Evolutionary conservation across 2,797 vertebrate genomes (phyloP), one percentile per base, ranked within the genome.

Genomic region (Melanotaenia nigrans): DNA sequence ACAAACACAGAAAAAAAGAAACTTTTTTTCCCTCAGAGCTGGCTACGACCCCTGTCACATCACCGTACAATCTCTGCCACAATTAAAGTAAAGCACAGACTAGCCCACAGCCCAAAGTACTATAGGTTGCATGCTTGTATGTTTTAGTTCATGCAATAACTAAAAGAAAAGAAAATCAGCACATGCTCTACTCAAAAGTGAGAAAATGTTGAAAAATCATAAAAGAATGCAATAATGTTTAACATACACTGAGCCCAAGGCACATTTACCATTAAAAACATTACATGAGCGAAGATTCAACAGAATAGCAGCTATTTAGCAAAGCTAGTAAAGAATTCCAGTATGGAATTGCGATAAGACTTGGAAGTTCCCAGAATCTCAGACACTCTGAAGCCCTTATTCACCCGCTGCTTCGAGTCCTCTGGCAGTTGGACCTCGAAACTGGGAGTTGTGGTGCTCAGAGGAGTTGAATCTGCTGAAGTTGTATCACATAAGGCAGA

Each of bases 341-440:
- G 81, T 32, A 95, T 82, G 12, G 94, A 94, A 22, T 42, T 86
- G 87, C 74, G 91, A 75, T 91, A 93, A 77, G 89, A 77, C 53
- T 81, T 85, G 86, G 89, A 87, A 78, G 84, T 89, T 89, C 90
- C 87, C 88, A 93, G 91, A 87, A 94, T 90, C 81, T 82, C 91
- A 89, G 95, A 95, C 92, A 96, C 96, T 95, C 96, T 96, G 89
- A 94, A 93, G 81, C 88, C 90, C 88, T 92, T 94, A 94, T 93
- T 94, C 92, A 95, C 95, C 95, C 90, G 92, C 78, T 87, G 92
- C 87, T 93, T 93, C 86, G 94, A 95, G 93, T 96, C 94, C 87
- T 96, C 95, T 61, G 96, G 94, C 90, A 96, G 92, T 73, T 95
- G 93, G 68, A 94, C 90, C 71, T 96, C 96, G 82, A 97, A 96